phyloP scores from a whole-genome alignment of 2,113 vertebrate species.

The Sorex araneus region DNA sequence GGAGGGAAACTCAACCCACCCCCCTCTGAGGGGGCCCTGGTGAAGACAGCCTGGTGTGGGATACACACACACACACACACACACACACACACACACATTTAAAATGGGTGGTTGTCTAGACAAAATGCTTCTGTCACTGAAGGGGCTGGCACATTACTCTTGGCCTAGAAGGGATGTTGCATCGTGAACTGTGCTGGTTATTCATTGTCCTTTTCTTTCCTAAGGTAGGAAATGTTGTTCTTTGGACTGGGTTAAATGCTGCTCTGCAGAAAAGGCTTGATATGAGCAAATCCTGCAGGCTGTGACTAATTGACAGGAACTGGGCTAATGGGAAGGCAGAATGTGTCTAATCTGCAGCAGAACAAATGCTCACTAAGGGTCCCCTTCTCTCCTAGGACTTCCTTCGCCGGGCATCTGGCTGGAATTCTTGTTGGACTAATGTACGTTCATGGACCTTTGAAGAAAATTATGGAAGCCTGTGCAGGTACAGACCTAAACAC shows the following conservation, averaged over 20 bases:
- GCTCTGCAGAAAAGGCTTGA: not conserved
- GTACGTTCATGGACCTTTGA: slow-evolving; percentile 94
- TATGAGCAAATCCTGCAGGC: slow-evolving; percentile 56
- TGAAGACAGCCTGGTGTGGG: too few relatives aligned
- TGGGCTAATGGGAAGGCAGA: slow-evolving; percentile 54
- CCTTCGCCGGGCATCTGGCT: slow-evolving; percentile 95
- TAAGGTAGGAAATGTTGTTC: slow-evolving; percentile 57
- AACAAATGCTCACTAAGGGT: slow-evolving; percentile 61
- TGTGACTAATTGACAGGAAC: slow-evolving; percentile 19
- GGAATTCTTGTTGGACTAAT: slow-evolving; percentile 97
- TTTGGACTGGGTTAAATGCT: slow-evolving; percentile 50
- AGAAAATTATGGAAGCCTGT: slow-evolving; percentile 90
- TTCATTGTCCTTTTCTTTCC: not conserved
- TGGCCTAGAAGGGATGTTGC: not conserved
- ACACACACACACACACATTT: too few relatives aligned
- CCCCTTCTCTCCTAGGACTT: slow-evolving; percentile 90
- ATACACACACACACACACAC: too few relatives aligned
- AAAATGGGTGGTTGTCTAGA: not conserved
- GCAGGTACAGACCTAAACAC: slow-evolving; percentile 88
- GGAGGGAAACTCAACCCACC: too few relatives aligned
- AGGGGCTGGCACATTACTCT: not conserved
- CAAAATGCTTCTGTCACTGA: not conserved
- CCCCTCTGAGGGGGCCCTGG: too few relatives aligned
- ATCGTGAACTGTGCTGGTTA: slow-evolving; percentile 32
- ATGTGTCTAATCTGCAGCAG: not conserved